These are phyloP conservation scores for Cyprinodon diabolis DNA, from an alignment of 2,797 vertebrate species.

Conservation along the genomic window DNA sequence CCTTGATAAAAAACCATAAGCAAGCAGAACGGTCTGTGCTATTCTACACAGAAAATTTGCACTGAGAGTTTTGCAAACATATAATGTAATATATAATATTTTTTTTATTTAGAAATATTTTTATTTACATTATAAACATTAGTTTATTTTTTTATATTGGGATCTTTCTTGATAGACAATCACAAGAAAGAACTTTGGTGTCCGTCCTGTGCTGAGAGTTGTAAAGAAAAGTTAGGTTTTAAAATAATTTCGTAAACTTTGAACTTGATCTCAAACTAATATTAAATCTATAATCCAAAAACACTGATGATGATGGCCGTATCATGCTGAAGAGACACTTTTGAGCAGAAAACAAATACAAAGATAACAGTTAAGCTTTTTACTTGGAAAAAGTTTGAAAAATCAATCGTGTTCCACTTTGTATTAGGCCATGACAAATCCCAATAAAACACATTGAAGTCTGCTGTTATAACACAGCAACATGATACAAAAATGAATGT, in stretches of 20 bases:
- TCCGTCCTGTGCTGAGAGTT: neutral
- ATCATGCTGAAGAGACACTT: neutral
- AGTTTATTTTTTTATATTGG: neutral
- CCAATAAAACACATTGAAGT: neutral
- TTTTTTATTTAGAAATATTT: neutral
- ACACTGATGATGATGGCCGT: neutral
- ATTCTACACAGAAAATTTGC: conserved; percentile 7
- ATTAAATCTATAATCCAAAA: neutral
- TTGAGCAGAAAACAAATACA: neutral
- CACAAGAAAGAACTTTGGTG: neutral
- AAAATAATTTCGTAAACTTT: neutral
- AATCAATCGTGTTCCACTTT: neutral
- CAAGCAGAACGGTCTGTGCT: conserved; percentile 8
- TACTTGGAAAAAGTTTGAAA: neutral
- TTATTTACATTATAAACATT: too few species aligned
- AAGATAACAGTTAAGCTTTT: too few species aligned
- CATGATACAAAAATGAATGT: neutral
- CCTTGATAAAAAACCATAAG: conserved; percentile 7
- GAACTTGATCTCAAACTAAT: neutral
- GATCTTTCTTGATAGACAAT: neutral
- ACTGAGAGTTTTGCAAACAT: neutral
- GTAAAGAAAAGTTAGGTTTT: neutral
- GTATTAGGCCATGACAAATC: neutral
- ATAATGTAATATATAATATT: neutral
- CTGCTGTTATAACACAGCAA: neutral